phyloP scores from a whole-genome alignment of 2,113 vertebrate species.

The Rhynchopsitta pachyrhyncha region DNA sequence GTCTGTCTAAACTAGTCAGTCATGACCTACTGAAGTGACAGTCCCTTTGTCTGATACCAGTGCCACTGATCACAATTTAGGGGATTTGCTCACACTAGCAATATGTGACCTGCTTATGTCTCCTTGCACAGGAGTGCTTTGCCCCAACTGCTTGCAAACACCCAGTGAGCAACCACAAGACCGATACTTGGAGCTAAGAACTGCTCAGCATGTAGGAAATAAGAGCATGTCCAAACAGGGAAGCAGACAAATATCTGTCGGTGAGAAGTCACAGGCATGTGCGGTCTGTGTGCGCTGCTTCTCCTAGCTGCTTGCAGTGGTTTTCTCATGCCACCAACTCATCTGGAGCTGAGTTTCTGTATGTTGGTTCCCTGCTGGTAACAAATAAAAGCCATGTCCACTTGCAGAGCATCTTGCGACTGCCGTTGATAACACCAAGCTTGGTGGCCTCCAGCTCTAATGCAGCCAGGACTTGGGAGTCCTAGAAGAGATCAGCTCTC shows the following conservation, averaged over 20 bases:
- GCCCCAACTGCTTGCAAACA: neutral
- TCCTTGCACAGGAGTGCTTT: neutral
- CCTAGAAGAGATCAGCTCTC: neutral
- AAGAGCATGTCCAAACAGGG: neutral
- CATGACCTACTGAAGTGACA: neutral
- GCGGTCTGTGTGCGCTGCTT: no score
- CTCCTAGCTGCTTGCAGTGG: neutral
- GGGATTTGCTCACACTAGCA: neutral
- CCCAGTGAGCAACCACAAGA: neutral
- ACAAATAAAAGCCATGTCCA: neutral
- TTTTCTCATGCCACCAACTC: neutral
- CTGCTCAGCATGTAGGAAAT: neutral
- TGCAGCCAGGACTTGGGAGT: neutral
- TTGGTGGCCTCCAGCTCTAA: neutral
- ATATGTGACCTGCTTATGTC: fast-evolving
- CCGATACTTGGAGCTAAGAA: neutral
- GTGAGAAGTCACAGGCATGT: neutral
- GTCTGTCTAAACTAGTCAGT: neutral
- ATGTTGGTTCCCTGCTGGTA: neutral
- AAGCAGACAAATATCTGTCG: neutral
- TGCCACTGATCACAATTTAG: neutral
- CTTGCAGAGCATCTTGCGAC: neutral
- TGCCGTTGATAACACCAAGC: neutral
- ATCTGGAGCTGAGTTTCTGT: neutral
- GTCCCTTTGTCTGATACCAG: neutral